Evolutionary conservation across 2,797 vertebrate genomes (phyloP).

Genomic region (Micrastur ruficollis): DNA sequence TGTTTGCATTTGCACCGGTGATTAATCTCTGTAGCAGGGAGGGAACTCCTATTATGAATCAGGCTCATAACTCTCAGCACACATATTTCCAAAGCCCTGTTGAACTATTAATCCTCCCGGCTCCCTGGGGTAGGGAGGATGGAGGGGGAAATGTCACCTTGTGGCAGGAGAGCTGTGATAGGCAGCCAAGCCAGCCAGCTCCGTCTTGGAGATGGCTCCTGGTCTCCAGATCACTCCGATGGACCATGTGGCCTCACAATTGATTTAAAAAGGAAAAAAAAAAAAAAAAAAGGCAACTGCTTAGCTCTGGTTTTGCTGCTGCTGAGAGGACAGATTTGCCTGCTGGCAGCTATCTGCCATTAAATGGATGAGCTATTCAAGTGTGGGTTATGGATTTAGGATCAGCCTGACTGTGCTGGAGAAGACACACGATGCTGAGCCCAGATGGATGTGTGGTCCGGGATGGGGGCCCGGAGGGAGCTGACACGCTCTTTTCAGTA

Average conservation of each 20-base stretch:
- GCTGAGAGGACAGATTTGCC: constrained; percentile 65
- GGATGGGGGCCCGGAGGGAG: background rate
- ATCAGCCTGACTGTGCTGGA: constrained; percentile 24
- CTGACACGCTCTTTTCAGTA: background rate
- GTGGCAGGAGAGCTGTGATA: background rate
- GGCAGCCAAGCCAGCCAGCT: background rate
- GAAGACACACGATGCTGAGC: constrained; percentile 9
- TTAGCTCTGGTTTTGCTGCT: constrained; percentile 50
- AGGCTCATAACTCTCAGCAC: constrained; percentile 23
- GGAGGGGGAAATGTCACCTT: constrained; percentile 10
- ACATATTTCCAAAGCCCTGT: background rate
- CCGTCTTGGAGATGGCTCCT: background rate
- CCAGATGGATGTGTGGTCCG: constrained; percentile 2
- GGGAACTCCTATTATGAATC: background rate
- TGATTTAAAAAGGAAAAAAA: background rate
- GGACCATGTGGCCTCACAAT: background rate
- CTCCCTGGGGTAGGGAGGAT: background rate
- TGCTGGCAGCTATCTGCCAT: constrained; percentile 53
- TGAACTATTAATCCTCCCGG: constrained; percentile 8
- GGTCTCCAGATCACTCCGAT: background rate
- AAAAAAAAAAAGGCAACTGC: background rate
- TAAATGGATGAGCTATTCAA: constrained; percentile 32
- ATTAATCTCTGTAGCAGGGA: constrained; percentile 12
- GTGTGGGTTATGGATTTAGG: constrained; percentile 46
- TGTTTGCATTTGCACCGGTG: background rate